phyloP scores from a whole-genome alignment of 2,797 vertebrate species.

The Lepus townsendii region DNA sequence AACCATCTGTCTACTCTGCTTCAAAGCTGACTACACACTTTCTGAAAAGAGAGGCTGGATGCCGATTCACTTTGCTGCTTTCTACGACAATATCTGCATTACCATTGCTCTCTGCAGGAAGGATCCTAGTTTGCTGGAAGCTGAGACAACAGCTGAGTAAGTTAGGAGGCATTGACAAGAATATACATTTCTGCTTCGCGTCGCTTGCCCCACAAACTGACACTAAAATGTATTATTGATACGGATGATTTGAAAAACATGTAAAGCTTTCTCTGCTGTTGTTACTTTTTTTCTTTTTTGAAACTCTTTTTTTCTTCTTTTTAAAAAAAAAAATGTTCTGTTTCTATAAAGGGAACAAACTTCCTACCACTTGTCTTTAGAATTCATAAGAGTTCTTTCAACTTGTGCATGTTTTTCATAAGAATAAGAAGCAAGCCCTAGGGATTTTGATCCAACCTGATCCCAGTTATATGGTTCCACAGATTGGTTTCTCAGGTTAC shows the following conservation, averaged over 20 bases:
- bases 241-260: not conserved
- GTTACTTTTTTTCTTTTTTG: not conserved
- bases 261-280: not conserved
- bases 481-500: constrained; percentile 1
- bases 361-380: not conserved
- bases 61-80: constrained; percentile 90
- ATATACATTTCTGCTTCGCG: not conserved
- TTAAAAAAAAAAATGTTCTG: no score
- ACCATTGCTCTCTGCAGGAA: constrained; percentile 88
- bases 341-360: no score
- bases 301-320: no score
- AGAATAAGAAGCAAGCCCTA: not conserved
- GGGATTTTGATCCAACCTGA: not conserved
- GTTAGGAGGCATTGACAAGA: constrained; percentile 61
- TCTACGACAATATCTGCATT: constrained; percentile 89
- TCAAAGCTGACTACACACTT: constrained; percentile 86
- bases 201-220: not conserved
- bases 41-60: constrained; percentile 89
- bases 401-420: not conserved
- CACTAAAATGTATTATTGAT: not conserved
- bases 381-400: not conserved
- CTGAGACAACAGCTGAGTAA: constrained; percentile 87
- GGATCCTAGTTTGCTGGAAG: constrained; percentile 86
- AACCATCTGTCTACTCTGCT: constrained; percentile 87
- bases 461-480: not conserved